Conservation (phyloP, 2,888 invertebrate genomes). For the Leistus spinibarbis region DNA sequence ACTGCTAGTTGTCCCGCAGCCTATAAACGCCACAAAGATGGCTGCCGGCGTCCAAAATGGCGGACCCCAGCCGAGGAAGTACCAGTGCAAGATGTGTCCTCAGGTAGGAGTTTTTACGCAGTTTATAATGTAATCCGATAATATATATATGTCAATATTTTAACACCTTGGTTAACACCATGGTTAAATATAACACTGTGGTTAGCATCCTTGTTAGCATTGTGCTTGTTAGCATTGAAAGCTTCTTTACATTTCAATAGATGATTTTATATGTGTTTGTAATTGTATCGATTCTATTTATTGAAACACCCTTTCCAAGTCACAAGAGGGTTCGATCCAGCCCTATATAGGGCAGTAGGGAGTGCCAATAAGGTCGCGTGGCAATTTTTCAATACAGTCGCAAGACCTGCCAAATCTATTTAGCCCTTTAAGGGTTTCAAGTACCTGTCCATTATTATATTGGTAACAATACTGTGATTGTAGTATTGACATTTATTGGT, state of each 20-base stretch:
- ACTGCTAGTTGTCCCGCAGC: conserved; percentile 88
- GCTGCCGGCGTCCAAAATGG: conserved; percentile 58
- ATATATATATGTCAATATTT: conserved; percentile 5
- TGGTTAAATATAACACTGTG: conserved; percentile 19
- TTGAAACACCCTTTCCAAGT: not conserved
- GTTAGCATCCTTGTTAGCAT: conserved; percentile 18
- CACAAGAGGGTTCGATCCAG: conserved; percentile 16
- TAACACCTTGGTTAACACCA: conserved; percentile 17
- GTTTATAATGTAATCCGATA: not conserved
- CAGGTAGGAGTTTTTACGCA: conserved; percentile 67
- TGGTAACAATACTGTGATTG: not conserved
- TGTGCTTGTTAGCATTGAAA: not conserved
- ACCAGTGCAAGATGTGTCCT: conserved; percentile 96
- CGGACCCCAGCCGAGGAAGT: conserved; percentile 69
- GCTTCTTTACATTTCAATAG: conserved; percentile 1
- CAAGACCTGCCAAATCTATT: not conserved
- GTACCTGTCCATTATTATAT: not conserved
- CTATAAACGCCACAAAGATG: conserved; percentile 74
- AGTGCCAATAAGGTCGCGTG: conserved; percentile 17
- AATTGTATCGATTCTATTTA: conserved; percentile 33
- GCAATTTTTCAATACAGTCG: not conserved
- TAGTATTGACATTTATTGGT: not conserved
- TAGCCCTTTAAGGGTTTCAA: not conserved
- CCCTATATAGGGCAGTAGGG: not conserved
- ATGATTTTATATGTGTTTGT: conserved; percentile 33